Evolutionary conservation across 1,140 invertebrate genomes (phyloP).

Genomic region (Papilio helenus): DNA sequence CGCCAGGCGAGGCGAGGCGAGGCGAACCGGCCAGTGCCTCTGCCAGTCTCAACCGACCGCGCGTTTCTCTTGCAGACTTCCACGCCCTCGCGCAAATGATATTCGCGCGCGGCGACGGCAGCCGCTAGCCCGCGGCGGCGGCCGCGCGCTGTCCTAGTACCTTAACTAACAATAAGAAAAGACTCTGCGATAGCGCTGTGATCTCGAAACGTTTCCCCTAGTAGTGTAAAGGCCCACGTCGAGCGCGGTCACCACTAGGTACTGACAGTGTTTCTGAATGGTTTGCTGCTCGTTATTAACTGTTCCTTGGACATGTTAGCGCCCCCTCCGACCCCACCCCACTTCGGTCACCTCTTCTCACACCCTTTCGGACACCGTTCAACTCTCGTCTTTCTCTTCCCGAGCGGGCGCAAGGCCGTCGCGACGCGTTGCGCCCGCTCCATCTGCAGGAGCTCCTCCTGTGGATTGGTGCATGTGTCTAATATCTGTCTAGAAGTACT

Average conservation of each 20-base stretch:
- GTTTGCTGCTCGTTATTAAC: conserved; percentile 82
- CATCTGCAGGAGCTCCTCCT: conserved; percentile 47
- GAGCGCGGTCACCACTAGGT: conserved; percentile 66
- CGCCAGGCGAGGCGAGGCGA: conserved; percentile 1
- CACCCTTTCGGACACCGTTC: conserved; percentile 55
- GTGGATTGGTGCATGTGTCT: conserved; percentile 71
- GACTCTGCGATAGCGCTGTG: conserved; percentile 72
- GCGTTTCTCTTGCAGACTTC: conserved; percentile 88
- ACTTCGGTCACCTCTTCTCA: conserved; percentile 45
- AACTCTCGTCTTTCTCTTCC: conserved; percentile 50
- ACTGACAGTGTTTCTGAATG: conserved; percentile 74
- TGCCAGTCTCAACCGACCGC: conserved; percentile 56
- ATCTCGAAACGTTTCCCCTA: conserved; percentile 71
- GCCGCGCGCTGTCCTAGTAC: conserved; percentile 63
- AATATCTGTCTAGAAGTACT: conserved; percentile 67
- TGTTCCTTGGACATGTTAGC: conserved; percentile 72
- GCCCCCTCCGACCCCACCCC: conserved; percentile 49
- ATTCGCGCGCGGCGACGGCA: conserved; percentile 85
- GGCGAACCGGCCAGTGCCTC: conserved; percentile 36
- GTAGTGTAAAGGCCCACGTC: conserved; percentile 68
- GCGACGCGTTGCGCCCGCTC: conserved; percentile 50
- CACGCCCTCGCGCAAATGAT: conserved; percentile 88
- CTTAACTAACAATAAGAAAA: conserved; percentile 69
- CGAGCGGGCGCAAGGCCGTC: conserved; percentile 52
- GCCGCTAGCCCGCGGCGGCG: conserved; percentile 77